Evolutionary conservation across 2,888 invertebrate species (phyloP), one percentile per base, ranked within the genome.

Genomic region (Argynnis bischoffii): DNA sequence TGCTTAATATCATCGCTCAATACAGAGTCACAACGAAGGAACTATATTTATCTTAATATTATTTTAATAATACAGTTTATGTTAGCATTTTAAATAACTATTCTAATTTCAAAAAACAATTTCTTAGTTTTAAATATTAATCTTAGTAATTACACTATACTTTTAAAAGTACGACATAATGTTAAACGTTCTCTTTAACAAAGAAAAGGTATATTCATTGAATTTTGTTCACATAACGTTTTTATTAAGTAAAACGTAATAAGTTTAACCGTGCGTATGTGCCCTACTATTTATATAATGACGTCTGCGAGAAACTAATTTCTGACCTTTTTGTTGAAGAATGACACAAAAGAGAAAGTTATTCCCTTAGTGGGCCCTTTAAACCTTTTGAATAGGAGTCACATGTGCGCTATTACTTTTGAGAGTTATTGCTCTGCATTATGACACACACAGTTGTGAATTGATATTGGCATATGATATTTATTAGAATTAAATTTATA

Each of bases 361-460:
- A 75, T 77, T 76, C 72, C 74, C 78, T 79, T 76, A 76, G 76
- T 76, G 74, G 79, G 82, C 81, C 82, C 82, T 81, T 80, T 76
- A 81, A 78, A 78, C 79, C 78, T 78, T 79, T 77, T 74, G 75
- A 77, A 79, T 76, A 74, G 73, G 69, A 66, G 74, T 77, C 83
- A 83, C 81, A 84, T 82, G 85, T 83, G 83, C 72, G 79, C 80
- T 82, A 80, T 82, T 83, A 85, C 83, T 80, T 82, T 82, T 78
- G 75, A 76, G 76, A 81, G 83, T 82, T 85, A 87, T 85, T 79
- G 75, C 79, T 73, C 75, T 80, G 81, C 81, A 81, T 85, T 82
- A 84, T 79, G 76, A 79, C 78, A 75, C 76, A 75, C 74, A 71
- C 53, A 56, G 55, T 63, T 70, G 76, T 69, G 72, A 73, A 75